Evolutionary conservation across 2,888 invertebrate genomes (phyloP), one percentile per base, ranked within the genome.

Genomic region (Carabus problematicus): DNA sequence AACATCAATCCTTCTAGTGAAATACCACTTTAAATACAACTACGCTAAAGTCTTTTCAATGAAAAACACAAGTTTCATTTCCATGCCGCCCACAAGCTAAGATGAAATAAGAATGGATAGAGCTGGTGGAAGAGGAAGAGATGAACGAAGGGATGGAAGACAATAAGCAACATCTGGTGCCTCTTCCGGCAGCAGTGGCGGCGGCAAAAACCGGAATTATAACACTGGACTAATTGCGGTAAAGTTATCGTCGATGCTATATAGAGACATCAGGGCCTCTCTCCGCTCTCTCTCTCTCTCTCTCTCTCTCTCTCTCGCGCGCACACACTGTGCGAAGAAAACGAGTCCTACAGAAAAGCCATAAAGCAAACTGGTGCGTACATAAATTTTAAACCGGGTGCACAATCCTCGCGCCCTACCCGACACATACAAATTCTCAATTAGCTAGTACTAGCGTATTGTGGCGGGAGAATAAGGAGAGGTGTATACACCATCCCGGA

Each of bases 241-340:
- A 52, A 19, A 52, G 52, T 52, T 52, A 52, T 52, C 52, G 52
- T 59, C 60, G 66, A 52, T 52, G 59, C 18, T n/a, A 45, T 79
- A 82, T 82, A 80, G 81, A 82, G 82, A 81, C 82, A 81, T 82
- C 81, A 80, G 77, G 81, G 80, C 77, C 52, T n/a, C 3, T 8
- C 3, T 6, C 6, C 29, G 29, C 29, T 29, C 29, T 2, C 6
- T 29, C 29, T 2, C 29, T 29, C 29, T 2, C 29, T 29, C 29
- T 29, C 29, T 29, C 29, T n/a, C 3, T 8, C 3, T 6, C 6
- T 6, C n/a, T n/a, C n/a, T n/a, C n/a, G n/a, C n/a, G n/a, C n/a
- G n/a, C n/a, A n/a, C n/a, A n/a, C n/a, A n/a, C n/a, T n/a, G 49
- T 14, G 77, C 76, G 29, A 29, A 45, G 45, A 42, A 75, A 81